phyloP scores from a whole-genome alignment of 2,113 vertebrate species.

The Hassar affinis region DNA sequence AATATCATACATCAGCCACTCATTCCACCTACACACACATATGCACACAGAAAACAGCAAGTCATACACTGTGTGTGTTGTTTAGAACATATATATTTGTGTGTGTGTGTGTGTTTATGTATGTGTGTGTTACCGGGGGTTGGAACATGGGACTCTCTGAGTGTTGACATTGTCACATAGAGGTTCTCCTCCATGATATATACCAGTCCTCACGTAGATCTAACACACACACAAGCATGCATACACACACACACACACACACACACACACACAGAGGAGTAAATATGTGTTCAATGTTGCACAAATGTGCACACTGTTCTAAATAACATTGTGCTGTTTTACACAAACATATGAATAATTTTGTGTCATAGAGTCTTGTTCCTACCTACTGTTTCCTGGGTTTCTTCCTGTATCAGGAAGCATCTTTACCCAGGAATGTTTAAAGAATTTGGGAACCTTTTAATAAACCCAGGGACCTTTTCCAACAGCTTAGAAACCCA shows the following conservation, averaged over 20 bases:
- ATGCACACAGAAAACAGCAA: not conserved
- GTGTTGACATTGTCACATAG: constrained; percentile 71
- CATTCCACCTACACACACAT: constrained; percentile 61
- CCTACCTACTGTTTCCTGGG: not conserved
- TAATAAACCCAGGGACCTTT: not conserved
- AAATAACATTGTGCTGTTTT: not conserved
- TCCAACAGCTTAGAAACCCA: not conserved
- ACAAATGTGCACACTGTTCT: not conserved
- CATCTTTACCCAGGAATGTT: not conserved
- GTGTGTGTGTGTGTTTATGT: constrained; percentile 22
- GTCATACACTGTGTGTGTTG: not conserved
- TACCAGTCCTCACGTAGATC: constrained; percentile 71
- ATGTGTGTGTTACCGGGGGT: constrained; percentile 61
- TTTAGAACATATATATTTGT: not conserved
- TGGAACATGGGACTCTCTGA: constrained; percentile 70
- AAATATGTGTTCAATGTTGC: not conserved
- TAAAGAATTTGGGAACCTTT: not conserved
- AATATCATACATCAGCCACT: constrained; percentile 66
- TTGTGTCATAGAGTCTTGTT: not conserved
- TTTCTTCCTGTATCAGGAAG: not conserved
- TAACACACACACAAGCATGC: too few relatives aligned
- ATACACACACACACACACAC: constrained; percentile 47
- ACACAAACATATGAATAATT: not conserved
- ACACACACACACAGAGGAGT: not conserved
- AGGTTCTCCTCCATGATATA: constrained; percentile 70